A percentile compares a stretch with the other conserved stretches of the same genome.
phyloP scores from a whole-genome alignment of 2,113 vertebrate species.

The Paradisaea rubra region DNA sequence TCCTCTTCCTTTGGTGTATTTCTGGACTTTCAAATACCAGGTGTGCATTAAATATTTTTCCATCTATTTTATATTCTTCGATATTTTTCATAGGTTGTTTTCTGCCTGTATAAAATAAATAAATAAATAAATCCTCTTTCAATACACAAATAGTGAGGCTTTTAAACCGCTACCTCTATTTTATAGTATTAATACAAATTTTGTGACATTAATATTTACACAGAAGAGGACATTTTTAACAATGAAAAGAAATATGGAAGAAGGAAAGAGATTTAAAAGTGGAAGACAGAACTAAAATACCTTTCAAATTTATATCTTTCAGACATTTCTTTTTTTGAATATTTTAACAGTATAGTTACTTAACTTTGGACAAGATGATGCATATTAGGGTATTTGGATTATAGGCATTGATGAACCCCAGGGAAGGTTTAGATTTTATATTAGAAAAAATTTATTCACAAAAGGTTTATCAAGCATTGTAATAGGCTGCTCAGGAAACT shows the following conservation, averaged over 20 bases:
- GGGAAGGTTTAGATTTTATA: background rate
- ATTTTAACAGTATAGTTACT: background rate
- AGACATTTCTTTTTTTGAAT: fast-evolving
- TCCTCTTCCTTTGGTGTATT: background rate
- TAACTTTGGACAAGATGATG: background rate
- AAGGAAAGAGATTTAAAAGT: background rate
- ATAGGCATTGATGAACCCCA: background rate
- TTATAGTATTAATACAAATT: background rate
- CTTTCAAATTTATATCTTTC: background rate
- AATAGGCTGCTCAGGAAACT: background rate
- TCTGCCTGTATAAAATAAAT: background rate
- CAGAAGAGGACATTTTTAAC: background rate
- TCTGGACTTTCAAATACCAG: background rate
- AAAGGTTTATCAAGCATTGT: background rate
- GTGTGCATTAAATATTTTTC: background rate
- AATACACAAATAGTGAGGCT: background rate
- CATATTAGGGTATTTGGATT: background rate
- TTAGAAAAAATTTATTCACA: background rate
- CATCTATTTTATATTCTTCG: background rate
- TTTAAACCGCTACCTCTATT: background rate
- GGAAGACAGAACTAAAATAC: background rate
- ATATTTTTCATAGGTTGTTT: background rate
- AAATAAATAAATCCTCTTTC: background rate
- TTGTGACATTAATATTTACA: background rate
- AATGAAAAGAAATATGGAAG: background rate